Base-by-base conservation (phyloP, 2,797 vertebrate genomes). In the Craterocephalus amniculus region DNA sequence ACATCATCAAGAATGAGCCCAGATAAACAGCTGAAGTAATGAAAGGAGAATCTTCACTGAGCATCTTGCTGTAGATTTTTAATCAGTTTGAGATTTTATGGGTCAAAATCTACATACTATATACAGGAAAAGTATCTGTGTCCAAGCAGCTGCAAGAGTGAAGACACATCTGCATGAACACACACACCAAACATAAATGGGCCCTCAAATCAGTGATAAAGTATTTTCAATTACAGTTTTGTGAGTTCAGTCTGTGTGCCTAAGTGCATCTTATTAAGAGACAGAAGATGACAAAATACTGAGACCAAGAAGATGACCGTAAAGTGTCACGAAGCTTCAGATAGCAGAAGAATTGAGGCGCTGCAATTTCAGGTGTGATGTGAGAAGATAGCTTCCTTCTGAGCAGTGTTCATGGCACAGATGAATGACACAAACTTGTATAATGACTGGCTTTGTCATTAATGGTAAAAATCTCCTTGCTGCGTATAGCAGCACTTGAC, bases 401-500 rank as follows among this genome's bases (percentile, higher is more conserved):
- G 32, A 78, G 70, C 16, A 45, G 11, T 0, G 43, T 56, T 35
- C 4, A 26, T 20, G 72, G 79, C 63, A 70, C 68, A 74, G 71
- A 74, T 11, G 76, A 86, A 73, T 68, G 51, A 57, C 36, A 85
- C 52, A 65, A 79, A 76, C 67, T 84, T 80, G 72, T 70, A 83
- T 88, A 88, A 90, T 57, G 73, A 70, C 70, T 34, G 61, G 52
- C 68, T 87, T 86, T 90, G 78, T 84, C 83, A 79, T 40, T 74
- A 83, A 77, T 64, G 64, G 77, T 56, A 77, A 83, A 84, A 91
- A 89, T 90, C 84, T 90, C 54, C 68, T 72, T 4, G 2, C 59
- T 85, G 90, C 87, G 86, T 87, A 85, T 61, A 14, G 74, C 86
- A 87, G 89, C 83, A 80, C 22, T 45, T 55, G 79, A 80, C 18